These are phyloP conservation scores for Pterois miles DNA, from an alignment of 2,797 vertebrate genomes.

Conservation along the genomic window DNA sequence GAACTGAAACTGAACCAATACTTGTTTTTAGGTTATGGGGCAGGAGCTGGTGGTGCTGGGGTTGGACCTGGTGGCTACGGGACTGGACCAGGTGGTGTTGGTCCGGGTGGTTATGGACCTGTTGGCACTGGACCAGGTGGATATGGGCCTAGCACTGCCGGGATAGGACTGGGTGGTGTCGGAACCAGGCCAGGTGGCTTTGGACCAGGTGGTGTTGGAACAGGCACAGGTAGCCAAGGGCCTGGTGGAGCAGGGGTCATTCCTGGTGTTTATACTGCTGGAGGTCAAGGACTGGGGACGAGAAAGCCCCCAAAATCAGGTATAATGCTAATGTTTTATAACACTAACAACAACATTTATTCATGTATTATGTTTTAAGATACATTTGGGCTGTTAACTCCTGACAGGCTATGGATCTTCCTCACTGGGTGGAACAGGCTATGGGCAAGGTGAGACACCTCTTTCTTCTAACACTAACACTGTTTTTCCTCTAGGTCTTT, in stretches of 20 bases:
- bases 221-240: slow-evolving; percentile 49
- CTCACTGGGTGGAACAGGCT: slow-evolving; percentile 60
- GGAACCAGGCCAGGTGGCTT: slow-evolving; percentile 45
- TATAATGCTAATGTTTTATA: slow-evolving; percentile 22
- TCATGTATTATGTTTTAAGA: not conserved
- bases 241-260: slow-evolving; percentile 56
- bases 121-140: slow-evolving; percentile 58
- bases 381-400: not conserved
- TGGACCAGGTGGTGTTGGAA: slow-evolving; percentile 48
- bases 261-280: slow-evolving; percentile 52
- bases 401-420: slow-evolving; percentile 66
- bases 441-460: slow-evolving; percentile 51
- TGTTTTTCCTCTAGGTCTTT: not conserved
- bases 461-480: not conserved
- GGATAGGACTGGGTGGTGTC: slow-evolving; percentile 52
- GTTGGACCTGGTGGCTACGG: slow-evolving; percentile 8
- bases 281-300: slow-evolving; percentile 56
- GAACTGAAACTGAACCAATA: not conserved
- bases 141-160: slow-evolving; percentile 33
- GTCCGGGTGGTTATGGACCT: slow-evolving; percentile 46
- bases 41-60: slow-evolving; percentile 16
- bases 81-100: slow-evolving; percentile 40
- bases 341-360: not conserved
- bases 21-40: slow-evolving; percentile 74
- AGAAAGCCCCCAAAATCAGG: slow-evolving; percentile 75